phyloP scores from a whole-genome alignment of 2,797 vertebrate species.

The Anguilla anguilla region DNA sequence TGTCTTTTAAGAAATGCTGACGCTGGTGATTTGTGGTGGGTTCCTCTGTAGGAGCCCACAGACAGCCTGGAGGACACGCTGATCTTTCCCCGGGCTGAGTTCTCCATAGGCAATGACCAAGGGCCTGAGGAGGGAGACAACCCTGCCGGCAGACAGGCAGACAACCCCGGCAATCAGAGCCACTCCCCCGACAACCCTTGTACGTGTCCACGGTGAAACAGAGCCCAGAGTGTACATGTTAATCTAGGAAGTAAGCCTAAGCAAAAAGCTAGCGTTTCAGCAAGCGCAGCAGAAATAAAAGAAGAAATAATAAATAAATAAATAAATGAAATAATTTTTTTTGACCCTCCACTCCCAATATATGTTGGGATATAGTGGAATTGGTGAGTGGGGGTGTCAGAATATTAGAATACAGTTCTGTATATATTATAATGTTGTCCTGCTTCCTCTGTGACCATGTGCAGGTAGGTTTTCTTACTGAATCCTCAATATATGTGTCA shows the following conservation, averaged over 20 bases:
- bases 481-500: conserved; percentile 1
- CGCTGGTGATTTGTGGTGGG: neutral
- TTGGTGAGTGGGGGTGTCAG: neutral
- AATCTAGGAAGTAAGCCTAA: too few relatives aligned
- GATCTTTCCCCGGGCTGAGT: conserved; percentile 82
- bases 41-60: conserved; percentile 83
- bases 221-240: neutral
- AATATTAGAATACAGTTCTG: neutral
- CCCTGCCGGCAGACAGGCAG: conserved; percentile 66
- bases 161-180: conserved; percentile 79
- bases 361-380: neutral
- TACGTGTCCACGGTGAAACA: conserved; percentile 61
- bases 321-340: neutral
- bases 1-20: neutral
- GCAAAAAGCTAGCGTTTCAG: neutral
- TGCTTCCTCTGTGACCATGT: neutral
- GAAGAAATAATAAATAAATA: neutral
- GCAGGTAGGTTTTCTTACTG: conserved; percentile 24
- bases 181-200: conserved; percentile 75
- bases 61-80: conserved; percentile 95
- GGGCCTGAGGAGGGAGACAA: conserved; percentile 78
- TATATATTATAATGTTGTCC: neutral
- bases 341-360: neutral
- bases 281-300: neutral
- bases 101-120: conserved; percentile 78